phyloP scores from a whole-genome alignment of 2,113 vertebrate species.

The Fregetta grallaria region DNA sequence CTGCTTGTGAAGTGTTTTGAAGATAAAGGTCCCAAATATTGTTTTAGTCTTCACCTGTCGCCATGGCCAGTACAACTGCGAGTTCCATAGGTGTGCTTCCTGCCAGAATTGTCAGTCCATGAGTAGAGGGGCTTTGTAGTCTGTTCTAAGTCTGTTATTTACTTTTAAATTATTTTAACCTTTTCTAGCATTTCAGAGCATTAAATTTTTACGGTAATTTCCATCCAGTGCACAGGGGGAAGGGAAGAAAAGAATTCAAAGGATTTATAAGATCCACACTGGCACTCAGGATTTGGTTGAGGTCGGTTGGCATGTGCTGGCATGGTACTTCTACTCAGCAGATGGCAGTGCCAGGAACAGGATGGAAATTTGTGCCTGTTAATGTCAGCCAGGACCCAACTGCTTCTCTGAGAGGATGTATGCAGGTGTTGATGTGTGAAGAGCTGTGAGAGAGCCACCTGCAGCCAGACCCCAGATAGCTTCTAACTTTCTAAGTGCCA shows the following conservation, averaged over 20 bases:
- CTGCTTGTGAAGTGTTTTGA: neutral
- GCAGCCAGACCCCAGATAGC: neutral
- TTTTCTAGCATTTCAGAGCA: neutral
- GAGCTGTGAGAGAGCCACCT: neutral
- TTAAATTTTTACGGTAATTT: neutral
- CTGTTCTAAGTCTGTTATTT: neutral
- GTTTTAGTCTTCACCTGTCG: neutral
- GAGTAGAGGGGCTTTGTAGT: neutral
- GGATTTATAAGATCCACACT: neutral
- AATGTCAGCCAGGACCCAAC: neutral
- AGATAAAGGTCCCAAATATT: neutral
- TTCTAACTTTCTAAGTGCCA: neutral
- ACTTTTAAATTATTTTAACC: neutral
- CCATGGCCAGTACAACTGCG: neutral
- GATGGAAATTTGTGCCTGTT: neutral
- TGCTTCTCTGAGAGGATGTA: neutral
- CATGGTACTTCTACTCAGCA: neutral
- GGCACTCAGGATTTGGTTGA: neutral
- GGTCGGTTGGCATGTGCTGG: neutral
- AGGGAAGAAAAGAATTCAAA: neutral
- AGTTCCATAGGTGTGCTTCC: neutral
- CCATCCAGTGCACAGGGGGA: neutral
- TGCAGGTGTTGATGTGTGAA: neutral
- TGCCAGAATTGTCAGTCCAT: neutral
- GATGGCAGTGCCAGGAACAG: neutral